phyloP scores from a whole-genome alignment of 2,888 invertebrate species.

The Callimorpha dominula region DNA sequence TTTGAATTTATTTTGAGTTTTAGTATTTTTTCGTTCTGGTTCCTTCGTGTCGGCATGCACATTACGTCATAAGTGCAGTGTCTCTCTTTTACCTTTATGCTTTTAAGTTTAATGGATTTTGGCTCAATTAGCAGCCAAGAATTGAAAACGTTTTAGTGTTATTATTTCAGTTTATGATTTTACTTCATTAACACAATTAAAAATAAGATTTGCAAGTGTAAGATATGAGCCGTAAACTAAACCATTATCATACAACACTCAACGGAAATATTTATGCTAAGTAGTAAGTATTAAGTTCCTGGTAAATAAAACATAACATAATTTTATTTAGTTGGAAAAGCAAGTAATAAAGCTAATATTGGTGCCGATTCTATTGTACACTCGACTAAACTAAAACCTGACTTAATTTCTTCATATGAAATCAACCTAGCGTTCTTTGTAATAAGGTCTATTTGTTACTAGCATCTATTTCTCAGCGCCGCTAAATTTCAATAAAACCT shows the following conservation, averaged over 20 bases:
- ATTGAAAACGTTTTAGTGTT: constrained; percentile 39
- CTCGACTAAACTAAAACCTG: too few relatives aligned
- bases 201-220: constrained; percentile 9
- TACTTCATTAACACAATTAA: constrained; percentile 23
- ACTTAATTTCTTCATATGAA: too few relatives aligned
- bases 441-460: too few relatives aligned
- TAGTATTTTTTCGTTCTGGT: constrained; percentile 19
- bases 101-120: constrained; percentile 40
- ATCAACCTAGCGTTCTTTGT: too few relatives aligned
- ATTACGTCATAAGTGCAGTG: constrained; percentile 31
- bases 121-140: constrained; percentile 18
- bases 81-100: constrained; percentile 27
- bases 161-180: constrained; percentile 30
- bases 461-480: too few relatives aligned
- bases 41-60: constrained; percentile 13
- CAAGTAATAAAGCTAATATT: background rate
- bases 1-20: constrained; percentile 17
- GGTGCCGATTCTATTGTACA: background rate
- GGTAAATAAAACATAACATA: background rate
- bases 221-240: background rate
- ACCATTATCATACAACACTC: background rate
- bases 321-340: background rate
- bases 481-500: too few relatives aligned
- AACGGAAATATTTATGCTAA: background rate
- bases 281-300: background rate